phyloP scores from a whole-genome alignment of 2,888 invertebrate species.

The Melikaiella ostensackeni region DNA sequence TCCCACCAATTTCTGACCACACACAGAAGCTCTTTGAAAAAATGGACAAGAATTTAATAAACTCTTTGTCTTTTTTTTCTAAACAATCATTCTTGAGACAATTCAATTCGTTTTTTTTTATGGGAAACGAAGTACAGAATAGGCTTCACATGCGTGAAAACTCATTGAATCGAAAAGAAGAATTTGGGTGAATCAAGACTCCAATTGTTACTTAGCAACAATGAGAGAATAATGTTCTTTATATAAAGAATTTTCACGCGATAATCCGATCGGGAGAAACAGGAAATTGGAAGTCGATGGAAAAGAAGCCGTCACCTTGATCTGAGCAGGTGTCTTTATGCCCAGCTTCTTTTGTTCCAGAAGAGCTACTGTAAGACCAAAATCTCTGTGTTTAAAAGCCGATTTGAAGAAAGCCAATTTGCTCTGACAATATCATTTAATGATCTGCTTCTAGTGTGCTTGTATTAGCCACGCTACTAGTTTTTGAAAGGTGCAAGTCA shows the following conservation, averaged over 20 bases:
- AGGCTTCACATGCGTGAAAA: slow-evolving; percentile 21
- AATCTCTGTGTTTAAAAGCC: slow-evolving; percentile 22
- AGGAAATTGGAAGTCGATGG: slow-evolving; percentile 51
- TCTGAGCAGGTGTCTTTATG: slow-evolving; percentile 44
- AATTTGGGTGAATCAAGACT: slow-evolving; percentile 8
- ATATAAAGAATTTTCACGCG: slow-evolving; percentile 41
- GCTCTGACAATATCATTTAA: slow-evolving; percentile 39
- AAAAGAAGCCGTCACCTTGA: slow-evolving; percentile 42
- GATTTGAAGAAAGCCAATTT: slow-evolving; percentile 32
- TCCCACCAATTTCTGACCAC: not conserved
- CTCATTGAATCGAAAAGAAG: not conserved
- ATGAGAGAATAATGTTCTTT: slow-evolving; percentile 24
- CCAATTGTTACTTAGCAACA: not conserved
- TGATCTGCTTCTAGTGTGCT: slow-evolving; percentile 42
- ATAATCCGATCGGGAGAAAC: slow-evolving; percentile 39
- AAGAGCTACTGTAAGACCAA: slow-evolving; percentile 35
- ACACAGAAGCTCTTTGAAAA: not conserved
- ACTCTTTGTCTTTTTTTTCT: not conserved
- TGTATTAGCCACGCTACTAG: slow-evolving; percentile 13
- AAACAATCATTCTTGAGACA: not conserved
- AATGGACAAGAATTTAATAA: not conserved
- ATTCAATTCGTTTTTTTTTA: not conserved
- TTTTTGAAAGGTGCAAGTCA: slow-evolving; percentile 43
- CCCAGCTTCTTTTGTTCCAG: slow-evolving; percentile 7
- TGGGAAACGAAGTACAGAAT: not conserved